These are phyloP conservation scores for Ianthella basta DNA, from an alignment of 37 sponge, comb jelly and placozoan genomes.

Conservation along the genomic window DNA sequence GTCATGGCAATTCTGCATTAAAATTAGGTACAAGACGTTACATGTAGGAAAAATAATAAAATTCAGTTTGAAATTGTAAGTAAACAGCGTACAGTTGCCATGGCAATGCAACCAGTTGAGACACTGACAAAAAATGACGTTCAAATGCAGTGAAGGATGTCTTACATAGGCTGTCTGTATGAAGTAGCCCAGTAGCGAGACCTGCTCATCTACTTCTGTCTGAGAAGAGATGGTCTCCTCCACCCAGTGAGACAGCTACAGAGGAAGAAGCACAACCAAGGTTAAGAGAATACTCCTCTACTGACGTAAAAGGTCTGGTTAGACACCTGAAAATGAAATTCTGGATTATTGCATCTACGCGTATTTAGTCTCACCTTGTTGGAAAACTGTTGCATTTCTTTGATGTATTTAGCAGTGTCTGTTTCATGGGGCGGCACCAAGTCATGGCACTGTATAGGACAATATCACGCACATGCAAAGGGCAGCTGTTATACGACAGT, in stretches of 20 bases:
- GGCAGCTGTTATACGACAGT: no score
- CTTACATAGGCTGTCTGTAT: constrained; percentile 76
- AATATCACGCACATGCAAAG: no score
- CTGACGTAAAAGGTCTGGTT: not conserved
- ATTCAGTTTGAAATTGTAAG: no score
- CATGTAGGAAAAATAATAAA: no score
- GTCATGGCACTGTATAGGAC: constrained; percentile 23
- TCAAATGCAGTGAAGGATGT: no score
- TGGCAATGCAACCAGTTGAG: no score
- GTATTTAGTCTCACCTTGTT: constrained; percentile 1
- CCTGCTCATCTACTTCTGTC: constrained; percentile 43
- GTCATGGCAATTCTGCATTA: constrained; percentile 61
- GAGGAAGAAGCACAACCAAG: not conserved
- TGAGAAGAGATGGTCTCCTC: constrained; percentile 43
- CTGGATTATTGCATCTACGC: not conserved
- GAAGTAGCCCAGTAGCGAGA: constrained; percentile 68
- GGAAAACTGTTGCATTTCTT: constrained; percentile 11
- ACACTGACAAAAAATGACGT: no score
- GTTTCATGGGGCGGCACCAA: constrained; percentile 8
- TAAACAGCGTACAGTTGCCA: no score
- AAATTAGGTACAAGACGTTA: no score
- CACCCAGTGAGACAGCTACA: constrained; percentile 63
- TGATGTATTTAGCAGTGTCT: constrained; percentile 34
- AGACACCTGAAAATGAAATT: not conserved
- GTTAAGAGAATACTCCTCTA: not conserved